Conservation (phyloP, 2,113 vertebrate species). For the Alosa alosa region DNA sequence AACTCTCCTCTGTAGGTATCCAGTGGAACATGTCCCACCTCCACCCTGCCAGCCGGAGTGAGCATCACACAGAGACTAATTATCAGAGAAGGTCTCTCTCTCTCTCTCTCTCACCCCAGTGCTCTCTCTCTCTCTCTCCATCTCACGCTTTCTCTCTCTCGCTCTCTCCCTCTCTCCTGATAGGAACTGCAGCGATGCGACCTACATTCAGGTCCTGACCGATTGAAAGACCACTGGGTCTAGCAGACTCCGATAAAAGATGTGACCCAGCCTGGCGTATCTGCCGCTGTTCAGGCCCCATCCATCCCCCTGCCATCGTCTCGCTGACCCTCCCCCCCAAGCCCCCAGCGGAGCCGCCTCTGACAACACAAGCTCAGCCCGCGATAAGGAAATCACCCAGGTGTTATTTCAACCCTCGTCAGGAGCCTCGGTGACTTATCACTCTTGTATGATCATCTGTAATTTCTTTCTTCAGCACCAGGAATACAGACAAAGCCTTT, state of each 20-base stretch:
- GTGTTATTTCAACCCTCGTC: neutral
- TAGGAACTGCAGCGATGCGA: slow-evolving; percentile 66
- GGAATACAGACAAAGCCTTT: neutral
- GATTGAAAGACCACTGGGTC: neutral
- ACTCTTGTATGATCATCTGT: neutral
- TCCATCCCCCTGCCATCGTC: slow-evolving; percentile 16
- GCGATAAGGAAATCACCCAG: neutral
- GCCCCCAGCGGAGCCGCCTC: neutral
- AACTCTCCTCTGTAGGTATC: slow-evolving; percentile 65
- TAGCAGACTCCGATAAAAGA: neutral
- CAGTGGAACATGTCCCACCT: slow-evolving; percentile 68
- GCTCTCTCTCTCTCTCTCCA: slow-evolving; percentile 45
- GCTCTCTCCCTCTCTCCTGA: slow-evolving; percentile 40
- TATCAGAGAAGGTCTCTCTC: slow-evolving; percentile 66
- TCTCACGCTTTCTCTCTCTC: neutral
- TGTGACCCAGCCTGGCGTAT: neutral
- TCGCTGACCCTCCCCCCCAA: neutral
- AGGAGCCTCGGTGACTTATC: neutral
- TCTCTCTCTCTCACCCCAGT: slow-evolving; percentile 49
- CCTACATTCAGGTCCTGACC: slow-evolving; percentile 58
- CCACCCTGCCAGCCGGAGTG: slow-evolving; percentile 66
- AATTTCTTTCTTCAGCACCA: neutral
- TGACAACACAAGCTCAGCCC: neutral
- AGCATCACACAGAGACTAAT: slow-evolving; percentile 81
- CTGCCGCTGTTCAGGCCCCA: neutral